These are phyloP conservation scores for Hippasteria phrygiana DNA, from an alignment of 53 echinoderm and acorn worm genomes.

Conservation along the genomic window DNA sequence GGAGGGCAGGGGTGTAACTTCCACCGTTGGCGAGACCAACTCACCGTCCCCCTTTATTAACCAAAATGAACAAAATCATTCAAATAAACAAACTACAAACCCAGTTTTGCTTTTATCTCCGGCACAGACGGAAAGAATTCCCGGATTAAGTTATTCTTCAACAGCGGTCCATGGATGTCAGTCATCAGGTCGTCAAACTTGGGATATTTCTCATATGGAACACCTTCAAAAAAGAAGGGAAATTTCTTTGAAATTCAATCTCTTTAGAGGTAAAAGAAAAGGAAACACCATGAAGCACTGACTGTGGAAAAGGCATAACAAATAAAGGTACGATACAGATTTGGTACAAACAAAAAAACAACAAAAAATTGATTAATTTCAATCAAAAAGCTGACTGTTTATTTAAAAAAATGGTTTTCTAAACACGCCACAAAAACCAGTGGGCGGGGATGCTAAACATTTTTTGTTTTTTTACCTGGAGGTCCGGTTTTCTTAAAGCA, in stretches of 20 bases:
- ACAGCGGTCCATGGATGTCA: slow-evolving; percentile 1
- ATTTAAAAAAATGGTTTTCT: not conserved
- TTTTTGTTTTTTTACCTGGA: slow-evolving; percentile 41
- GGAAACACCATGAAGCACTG: no score
- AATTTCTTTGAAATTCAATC: not conserved
- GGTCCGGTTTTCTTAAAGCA: slow-evolving; percentile 79
- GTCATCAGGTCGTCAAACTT: slow-evolving; percentile 20
- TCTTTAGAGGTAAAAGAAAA: no score
- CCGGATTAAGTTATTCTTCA: not conserved
- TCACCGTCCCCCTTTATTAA: no score
- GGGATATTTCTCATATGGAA: not conserved
- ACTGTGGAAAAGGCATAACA: no score
- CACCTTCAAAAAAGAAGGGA: not conserved
- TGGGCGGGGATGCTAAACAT: no score
- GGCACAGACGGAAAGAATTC: slow-evolving; percentile 18
- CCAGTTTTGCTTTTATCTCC: slow-evolving; percentile 9
- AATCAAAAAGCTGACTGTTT: no score
- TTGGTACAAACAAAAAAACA: no score
- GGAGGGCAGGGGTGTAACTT: no score
- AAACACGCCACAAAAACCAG: not conserved
- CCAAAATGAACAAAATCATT: not conserved
- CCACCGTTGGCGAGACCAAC: no score
- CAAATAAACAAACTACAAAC: slow-evolving; percentile 1
- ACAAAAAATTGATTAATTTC: no score
- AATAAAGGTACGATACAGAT: no score